Percentiles rank a stretch among this genome's conserved stretches.
phyloP scores from a whole-genome alignment of 2,888 invertebrate species.

The Idaea aversata region DNA sequence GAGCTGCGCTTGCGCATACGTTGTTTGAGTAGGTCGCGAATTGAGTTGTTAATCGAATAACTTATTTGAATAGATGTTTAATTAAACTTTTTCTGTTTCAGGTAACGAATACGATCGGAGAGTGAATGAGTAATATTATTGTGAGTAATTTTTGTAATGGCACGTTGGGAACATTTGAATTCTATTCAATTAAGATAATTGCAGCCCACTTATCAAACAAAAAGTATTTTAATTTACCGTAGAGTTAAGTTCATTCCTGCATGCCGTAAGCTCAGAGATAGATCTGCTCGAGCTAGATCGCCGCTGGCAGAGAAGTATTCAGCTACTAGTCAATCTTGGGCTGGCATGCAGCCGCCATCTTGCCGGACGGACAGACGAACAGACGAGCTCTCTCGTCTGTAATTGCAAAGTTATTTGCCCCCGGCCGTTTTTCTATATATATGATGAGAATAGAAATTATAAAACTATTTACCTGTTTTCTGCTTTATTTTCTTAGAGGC shows the following conservation, averaged over 20 bases:
- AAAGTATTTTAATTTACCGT: slow-evolving; percentile 73
- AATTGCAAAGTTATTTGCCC: slow-evolving; percentile 72
- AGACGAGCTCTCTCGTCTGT: slow-evolving; percentile 65
- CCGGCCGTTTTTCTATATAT: slow-evolving; percentile 64
- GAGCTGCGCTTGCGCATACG: not conserved
- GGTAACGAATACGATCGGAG: slow-evolving; percentile 27
- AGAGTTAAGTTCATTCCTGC: slow-evolving; percentile 59
- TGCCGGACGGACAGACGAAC: slow-evolving; percentile 57
- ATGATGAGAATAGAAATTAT: slow-evolving; percentile 9
- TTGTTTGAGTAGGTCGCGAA: slow-evolving; percentile 8
- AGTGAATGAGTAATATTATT: slow-evolving; percentile 44
- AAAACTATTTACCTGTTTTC: not conserved
- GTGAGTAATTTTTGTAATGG: slow-evolving; percentile 41
- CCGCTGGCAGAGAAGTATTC: slow-evolving; percentile 67
- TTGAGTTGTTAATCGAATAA: not conserved
- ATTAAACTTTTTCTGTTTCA: slow-evolving; percentile 19
- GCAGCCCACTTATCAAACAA: slow-evolving; percentile 63
- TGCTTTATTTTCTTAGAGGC: not conserved
- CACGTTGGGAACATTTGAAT: slow-evolving; percentile 41
- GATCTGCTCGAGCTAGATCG: slow-evolving; percentile 64
- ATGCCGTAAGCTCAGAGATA: slow-evolving; percentile 60
- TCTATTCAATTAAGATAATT: slow-evolving; percentile 57
- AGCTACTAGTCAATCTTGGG: slow-evolving; percentile 77
- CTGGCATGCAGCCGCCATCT: slow-evolving; percentile 74
- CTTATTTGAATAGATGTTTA: not conserved